These are phyloP conservation scores for Diachrysia chrysitis DNA, from an alignment of 2,888 invertebrate genomes.

Conservation along the genomic window DNA sequence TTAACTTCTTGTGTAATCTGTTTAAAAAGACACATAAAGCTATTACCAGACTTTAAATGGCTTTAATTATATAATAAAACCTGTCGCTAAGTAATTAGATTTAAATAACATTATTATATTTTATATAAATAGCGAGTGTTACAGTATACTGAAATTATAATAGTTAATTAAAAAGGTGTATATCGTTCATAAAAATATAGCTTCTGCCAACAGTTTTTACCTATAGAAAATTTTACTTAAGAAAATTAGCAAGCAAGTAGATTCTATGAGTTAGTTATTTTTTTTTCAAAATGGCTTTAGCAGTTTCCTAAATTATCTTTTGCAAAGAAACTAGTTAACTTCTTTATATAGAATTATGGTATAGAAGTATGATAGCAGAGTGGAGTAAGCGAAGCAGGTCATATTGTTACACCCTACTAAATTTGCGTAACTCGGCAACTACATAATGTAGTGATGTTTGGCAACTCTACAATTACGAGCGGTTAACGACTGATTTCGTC, in stretches of 20 bases:
- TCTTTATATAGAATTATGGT: not conserved
- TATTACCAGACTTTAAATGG: not conserved
- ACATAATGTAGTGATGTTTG: conserved; percentile 61
- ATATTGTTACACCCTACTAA: conserved; percentile 69
- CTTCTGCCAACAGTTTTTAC: too few relatives aligned
- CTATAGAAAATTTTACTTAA: too few relatives aligned
- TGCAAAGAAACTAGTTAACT: too few relatives aligned
- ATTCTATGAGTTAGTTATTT: not conserved
- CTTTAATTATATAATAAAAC: not conserved
- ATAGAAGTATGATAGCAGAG: not conserved
- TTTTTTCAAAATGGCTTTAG: not conserved
- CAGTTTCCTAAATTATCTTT: not conserved
- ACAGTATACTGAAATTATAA: not conserved
- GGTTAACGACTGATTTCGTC: conserved; percentile 64
- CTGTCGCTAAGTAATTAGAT: not conserved
- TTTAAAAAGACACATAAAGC: not conserved
- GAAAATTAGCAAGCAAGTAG: not conserved
- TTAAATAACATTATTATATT: not conserved
- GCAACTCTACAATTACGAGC: conserved; percentile 65
- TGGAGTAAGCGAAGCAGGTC: conserved; percentile 54
- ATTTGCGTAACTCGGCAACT: conserved; percentile 64
- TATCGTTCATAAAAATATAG: conserved; percentile 23
- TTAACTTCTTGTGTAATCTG: not conserved
- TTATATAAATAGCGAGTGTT: not conserved
- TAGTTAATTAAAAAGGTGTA: conserved; percentile 18